Evolutionary conservation across 2,797 vertebrate species (phyloP).

Genomic region (Sphenopsis melanotis): DNA sequence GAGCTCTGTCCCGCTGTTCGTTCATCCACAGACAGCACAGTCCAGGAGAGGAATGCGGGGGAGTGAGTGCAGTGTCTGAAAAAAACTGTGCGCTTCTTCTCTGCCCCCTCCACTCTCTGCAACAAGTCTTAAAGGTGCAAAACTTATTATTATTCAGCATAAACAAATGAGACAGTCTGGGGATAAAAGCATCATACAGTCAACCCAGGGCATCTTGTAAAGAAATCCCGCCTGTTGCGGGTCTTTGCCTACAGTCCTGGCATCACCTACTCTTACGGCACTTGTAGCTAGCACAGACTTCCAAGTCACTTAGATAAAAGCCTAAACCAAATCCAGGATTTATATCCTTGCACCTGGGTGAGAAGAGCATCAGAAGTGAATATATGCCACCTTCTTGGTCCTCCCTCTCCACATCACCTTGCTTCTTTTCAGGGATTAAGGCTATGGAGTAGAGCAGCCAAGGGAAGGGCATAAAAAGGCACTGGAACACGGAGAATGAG

Average conservation of each 20-base stretch:
- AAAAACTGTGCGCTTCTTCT: no score
- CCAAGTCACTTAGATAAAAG: background rate
- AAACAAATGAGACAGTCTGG: no score
- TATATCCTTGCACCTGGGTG: background rate
- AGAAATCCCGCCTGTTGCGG: background rate
- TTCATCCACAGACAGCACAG: no score
- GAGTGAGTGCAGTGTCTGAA: no score
- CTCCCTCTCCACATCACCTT: background rate
- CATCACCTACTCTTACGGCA: background rate
- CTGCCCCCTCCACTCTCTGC: no score
- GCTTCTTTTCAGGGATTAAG: background rate
- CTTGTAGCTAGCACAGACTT: background rate
- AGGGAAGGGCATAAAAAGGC: background rate
- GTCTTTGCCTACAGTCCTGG: background rate
- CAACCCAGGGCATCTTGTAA: no score
- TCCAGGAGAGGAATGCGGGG: no score
- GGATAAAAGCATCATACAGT: no score
- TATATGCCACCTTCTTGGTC: background rate
- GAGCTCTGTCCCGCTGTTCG: no score
- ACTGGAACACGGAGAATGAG: background rate
- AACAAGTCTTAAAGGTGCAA: no score
- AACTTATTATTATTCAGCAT: no score
- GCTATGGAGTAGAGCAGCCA: background rate
- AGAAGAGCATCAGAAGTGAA: background rate
- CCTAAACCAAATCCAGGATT: background rate